A percentile compares a stretch with the other conserved stretches of the same genome.
These are phyloP conservation scores for Dasyurus viverrinus DNA, from an alignment of 2,113 vertebrate species.

Conservation along the genomic window DNA sequence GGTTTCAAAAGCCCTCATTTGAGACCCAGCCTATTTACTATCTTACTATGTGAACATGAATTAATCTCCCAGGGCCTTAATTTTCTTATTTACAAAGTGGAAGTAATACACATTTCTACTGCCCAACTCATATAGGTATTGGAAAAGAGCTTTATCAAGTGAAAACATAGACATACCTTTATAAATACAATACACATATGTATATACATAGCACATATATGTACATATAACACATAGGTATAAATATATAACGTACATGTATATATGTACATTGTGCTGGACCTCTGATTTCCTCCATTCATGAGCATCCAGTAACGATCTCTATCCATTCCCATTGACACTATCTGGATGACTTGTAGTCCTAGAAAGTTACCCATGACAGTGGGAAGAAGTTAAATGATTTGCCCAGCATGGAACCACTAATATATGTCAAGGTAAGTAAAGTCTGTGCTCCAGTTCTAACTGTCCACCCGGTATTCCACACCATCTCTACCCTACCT, in stretches of 20 bases:
- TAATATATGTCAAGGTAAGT: too few species aligned
- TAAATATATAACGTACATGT: background rate
- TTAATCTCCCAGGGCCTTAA: background rate
- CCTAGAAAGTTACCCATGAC: background rate
- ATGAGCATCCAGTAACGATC: background rate
- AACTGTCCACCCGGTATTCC: too few species aligned
- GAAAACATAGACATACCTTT: background rate
- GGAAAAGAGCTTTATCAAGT: background rate
- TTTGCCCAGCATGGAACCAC: background rate
- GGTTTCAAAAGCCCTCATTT: background rate
- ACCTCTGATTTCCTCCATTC: background rate
- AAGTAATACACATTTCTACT: background rate
- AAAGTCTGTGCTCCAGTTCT: too few species aligned
- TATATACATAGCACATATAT: background rate
- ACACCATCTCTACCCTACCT: too few species aligned
- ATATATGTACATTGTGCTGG: background rate
- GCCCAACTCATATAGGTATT: background rate
- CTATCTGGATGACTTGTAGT: background rate
- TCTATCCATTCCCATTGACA: background rate
- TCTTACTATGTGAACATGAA: background rate
- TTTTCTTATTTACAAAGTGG: background rate
- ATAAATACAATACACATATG: too few species aligned
- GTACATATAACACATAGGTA: background rate
- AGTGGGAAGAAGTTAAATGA: background rate
- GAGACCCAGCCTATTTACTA: background rate